Conservation (phyloP, 2,797 vertebrate genomes). For the Cygnus olor region DNA sequence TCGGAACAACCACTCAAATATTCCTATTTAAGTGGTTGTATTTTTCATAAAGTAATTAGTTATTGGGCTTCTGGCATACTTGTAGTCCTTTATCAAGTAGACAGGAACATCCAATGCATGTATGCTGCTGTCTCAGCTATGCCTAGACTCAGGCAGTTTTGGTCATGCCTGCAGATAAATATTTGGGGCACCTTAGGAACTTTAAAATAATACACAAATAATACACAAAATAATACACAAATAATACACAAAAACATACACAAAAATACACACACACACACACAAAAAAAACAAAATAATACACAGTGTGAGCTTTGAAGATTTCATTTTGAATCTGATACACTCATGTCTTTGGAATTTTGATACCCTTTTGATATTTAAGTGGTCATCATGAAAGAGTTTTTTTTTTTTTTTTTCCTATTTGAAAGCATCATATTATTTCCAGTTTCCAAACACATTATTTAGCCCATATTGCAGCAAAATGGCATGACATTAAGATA, state of each 20-base stretch:
- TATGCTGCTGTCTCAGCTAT: not conserved
- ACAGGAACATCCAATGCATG: not conserved
- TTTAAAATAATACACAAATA: not conserved
- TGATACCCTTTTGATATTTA: not conserved
- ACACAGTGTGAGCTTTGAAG: not conserved
- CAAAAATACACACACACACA: too few species aligned
- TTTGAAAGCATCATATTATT: not conserved
- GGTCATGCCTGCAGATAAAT: not conserved
- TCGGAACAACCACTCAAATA: not conserved
- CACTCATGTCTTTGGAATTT: not conserved
- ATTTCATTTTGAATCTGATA: not conserved
- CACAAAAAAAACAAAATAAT: not conserved
- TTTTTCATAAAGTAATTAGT: not conserved
- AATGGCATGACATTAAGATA: not conserved
- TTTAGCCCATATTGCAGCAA: not conserved
- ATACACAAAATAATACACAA: not conserved
- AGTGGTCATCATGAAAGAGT: not conserved
- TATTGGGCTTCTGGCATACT: not conserved
- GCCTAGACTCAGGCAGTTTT: not conserved
- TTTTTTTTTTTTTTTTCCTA: too few species aligned
- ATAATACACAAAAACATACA: too few species aligned
- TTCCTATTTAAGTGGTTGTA: not conserved
- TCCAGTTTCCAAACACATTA: not conserved
- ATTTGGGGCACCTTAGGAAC: rapidly evolving
- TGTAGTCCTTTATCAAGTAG: not conserved